phyloP scores from a whole-genome alignment of 2,113 vertebrate species.

The Campylomormyrus tamandua region DNA sequence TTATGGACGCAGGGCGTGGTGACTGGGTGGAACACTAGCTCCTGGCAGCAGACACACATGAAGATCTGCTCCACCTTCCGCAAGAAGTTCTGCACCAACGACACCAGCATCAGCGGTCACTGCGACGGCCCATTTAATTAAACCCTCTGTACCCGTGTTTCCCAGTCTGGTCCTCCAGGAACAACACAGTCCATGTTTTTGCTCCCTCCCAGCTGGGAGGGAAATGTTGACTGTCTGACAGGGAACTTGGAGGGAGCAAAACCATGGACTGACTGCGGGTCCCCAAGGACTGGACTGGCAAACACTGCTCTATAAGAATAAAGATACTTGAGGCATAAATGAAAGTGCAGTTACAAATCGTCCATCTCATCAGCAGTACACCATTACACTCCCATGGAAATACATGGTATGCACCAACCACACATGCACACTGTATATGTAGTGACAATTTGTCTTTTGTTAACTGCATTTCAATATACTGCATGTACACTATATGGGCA shows the following conservation, averaged over 20 bases:
- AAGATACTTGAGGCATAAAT: neutral
- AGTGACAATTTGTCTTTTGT: neutral
- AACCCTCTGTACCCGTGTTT: neutral
- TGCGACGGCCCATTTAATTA: neutral
- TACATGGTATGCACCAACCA: neutral
- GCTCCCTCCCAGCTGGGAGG: neutral
- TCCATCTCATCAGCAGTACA: neutral
- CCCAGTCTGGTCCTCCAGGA: neutral
- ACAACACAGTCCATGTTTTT: neutral
- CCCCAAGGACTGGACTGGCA: neutral
- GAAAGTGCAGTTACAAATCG: neutral
- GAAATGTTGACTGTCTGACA: neutral
- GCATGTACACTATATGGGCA: neutral
- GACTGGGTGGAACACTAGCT: slow-evolving; percentile 88
- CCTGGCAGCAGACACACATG: slow-evolving; percentile 98
- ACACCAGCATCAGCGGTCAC: neutral
- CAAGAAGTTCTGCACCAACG: slow-evolving; percentile 76
- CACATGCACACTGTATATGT: neutral
- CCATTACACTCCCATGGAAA: neutral
- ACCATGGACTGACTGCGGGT: neutral
- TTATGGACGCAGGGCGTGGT: slow-evolving; percentile 93
- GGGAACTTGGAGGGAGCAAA: neutral
- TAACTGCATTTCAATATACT: neutral
- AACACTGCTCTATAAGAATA: neutral
- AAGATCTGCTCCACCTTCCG: slow-evolving; percentile 92